phyloP scores from a whole-genome alignment of 1,140 invertebrate species.

The Drosophila nebulosa region DNA sequence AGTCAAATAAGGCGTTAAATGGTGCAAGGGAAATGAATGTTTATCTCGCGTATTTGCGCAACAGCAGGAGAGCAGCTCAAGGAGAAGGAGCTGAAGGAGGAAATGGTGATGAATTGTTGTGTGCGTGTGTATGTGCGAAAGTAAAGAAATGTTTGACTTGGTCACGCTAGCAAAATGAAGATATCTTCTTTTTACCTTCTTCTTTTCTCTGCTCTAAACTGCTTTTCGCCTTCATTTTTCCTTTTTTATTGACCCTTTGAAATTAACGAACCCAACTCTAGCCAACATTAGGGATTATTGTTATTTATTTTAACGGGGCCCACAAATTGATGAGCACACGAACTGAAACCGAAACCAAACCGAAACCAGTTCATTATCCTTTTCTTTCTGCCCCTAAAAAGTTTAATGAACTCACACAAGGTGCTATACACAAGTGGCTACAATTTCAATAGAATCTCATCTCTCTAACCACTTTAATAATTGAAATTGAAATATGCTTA shows the following conservation, averaged over 20 bases:
- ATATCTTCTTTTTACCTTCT: background rate
- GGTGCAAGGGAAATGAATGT: conserved; percentile 32
- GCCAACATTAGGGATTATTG: conserved; percentile 32
- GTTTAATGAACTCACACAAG: conserved; percentile 70
- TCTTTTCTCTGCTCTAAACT: too few species aligned
- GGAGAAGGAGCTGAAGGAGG: too few species aligned
- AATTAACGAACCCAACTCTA: background rate
- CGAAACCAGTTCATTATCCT: conserved; percentile 63
- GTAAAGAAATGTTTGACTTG: conserved; percentile 17
- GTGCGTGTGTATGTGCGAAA: conserved; percentile 17
- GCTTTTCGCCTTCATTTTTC: background rate
- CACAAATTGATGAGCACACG: conserved; percentile 59
- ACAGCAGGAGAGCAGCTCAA: background rate
- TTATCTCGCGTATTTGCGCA: conserved; percentile 10
- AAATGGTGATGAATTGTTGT: conserved; percentile 11
- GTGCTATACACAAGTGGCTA: conserved; percentile 27
- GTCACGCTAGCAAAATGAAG: conserved; percentile 24
- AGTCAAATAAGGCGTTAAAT: conserved; percentile 41
- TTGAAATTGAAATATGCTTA: conserved; percentile 59
- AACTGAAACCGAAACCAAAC: conserved; percentile 15
- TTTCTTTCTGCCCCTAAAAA: conserved; percentile 25
- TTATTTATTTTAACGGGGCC: conserved; percentile 33
- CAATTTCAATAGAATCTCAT: conserved; percentile 24
- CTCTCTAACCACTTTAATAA: conserved; percentile 43
- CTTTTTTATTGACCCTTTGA: conserved; percentile 22